Percentiles rank a stretch among this genome's conserved stretches.
These are phyloP conservation scores for Chiloscyllium punctatum DNA, from an alignment of 2,797 vertebrate genomes.

Conservation along the genomic window DNA sequence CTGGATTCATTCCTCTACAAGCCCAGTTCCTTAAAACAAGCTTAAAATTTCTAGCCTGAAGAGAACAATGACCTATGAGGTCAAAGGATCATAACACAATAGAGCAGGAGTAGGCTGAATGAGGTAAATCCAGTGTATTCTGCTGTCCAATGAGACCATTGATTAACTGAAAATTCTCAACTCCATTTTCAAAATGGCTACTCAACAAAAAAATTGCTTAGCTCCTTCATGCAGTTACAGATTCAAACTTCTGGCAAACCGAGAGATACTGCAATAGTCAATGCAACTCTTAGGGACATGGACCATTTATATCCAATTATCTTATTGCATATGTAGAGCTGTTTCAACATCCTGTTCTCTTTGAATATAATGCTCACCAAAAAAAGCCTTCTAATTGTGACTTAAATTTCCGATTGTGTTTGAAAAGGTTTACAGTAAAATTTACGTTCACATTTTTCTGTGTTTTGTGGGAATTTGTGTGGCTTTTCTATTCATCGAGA, in stretches of 20 bases:
- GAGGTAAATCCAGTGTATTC: too few relatives aligned
- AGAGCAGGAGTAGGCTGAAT: too few relatives aligned
- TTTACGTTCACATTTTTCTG: neutral
- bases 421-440: neutral
- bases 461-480: neutral
- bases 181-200: neutral
- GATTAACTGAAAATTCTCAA: too few relatives aligned
- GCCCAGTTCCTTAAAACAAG: neutral
- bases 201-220: neutral
- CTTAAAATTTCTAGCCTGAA: neutral
- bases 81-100: neutral
- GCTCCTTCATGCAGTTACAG: neutral
- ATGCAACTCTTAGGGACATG: neutral
- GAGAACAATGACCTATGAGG: neutral
- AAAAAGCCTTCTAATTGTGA: neutral
- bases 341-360: neutral
- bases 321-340: neutral
- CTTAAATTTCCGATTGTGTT: neutral
- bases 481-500: neutral
- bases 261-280: neutral
- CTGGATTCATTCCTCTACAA: neutral
- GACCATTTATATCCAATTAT: neutral
- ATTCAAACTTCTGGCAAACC: neutral
- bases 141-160: too few relatives aligned
- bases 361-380: neutral